phyloP scores from a whole-genome alignment of 2,113 vertebrate species.

The Odontesthes bonariensis region DNA sequence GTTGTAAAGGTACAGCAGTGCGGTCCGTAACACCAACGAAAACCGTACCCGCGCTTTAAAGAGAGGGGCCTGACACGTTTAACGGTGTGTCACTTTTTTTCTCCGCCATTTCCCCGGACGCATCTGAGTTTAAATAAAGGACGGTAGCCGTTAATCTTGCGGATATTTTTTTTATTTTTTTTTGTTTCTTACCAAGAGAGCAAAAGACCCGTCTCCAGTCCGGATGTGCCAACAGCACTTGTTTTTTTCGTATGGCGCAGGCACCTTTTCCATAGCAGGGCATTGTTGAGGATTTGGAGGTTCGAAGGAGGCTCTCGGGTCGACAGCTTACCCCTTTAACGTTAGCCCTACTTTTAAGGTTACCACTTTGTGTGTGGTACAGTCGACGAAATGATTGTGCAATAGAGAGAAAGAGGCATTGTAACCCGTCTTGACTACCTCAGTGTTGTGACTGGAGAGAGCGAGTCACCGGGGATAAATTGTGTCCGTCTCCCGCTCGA shows the following conservation, averaged over 20 bases:
- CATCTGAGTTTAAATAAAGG: neutral
- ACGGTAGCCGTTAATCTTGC: constrained; percentile 23
- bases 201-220: constrained; percentile 62
- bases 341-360: constrained; percentile 9
- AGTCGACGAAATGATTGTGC: constrained; percentile 68
- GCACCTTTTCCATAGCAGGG: constrained; percentile 65
- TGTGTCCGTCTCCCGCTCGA: constrained; percentile 21
- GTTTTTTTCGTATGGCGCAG: constrained; percentile 79
- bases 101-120: neutral
- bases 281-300: constrained; percentile 66
- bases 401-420: constrained; percentile 65
- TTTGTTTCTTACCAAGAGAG: constrained; percentile 19
- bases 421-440: constrained; percentile 55
- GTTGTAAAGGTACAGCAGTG: constrained; percentile 32
- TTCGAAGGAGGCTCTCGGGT: constrained; percentile 71
- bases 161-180: constrained; percentile 32
- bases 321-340: constrained; percentile 31
- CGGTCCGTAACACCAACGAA: constrained; percentile 33
- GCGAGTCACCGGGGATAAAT: constrained; percentile 39
- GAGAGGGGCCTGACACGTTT: constrained; percentile 4
- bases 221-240: constrained; percentile 70
- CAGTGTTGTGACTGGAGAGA: constrained; percentile 41
- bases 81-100: neutral
- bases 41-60: constrained; percentile 10
- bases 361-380: constrained; percentile 17